Evolutionary conservation across 2,888 invertebrate species (phyloP), one percentile per base, ranked within the genome.

Genomic region (Cremastinae sp.): DNA sequence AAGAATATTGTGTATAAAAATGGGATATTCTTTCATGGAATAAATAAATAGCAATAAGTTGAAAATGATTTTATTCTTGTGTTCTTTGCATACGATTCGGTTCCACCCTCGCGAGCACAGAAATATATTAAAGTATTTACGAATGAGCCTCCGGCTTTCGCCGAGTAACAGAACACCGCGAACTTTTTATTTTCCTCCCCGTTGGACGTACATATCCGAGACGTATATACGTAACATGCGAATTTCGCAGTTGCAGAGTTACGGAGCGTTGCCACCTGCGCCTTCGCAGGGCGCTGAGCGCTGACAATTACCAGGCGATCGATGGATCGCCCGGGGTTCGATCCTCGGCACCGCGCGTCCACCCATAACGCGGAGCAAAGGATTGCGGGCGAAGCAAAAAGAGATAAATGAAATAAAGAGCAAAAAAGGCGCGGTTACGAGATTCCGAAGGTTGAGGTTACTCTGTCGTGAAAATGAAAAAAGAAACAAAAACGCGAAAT

Each of bases 271-370:
- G 86, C 28, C 86, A 86, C 87, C 87, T 86, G 87, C 86, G 81
- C 74, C 78, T 28, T 83, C 65, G 77, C 80, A 79, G 84, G 86
- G 86, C 86, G 88, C 87, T 88, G 86, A 87, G 87, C 87, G 87
- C 88, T 88, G 88, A 88, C 88, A 88, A 88, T 88, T 88, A 88
- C 86, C 85, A 73, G 80, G 84, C 86, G 88, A 88, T 88, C 88
- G 88, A 88, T 88, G 87, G 83, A 84, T 85, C 80, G 86, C 88
- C 87, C 80, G 82, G 87, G 83, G 81, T 82, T 71, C 38, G 36
- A 68, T 68, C 65, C 61, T 61, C 62, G 45, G 72, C 66, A 64
- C 58, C 68, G 45, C 28, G 38, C 56, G 62, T 65, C 68, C 47
- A 38, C 47, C 22, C 47, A 53, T 22, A 41, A 82, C 65, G 20